Conservation (phyloP, 1,140 invertebrate species). For the Trachelipus rathkii region DNA sequence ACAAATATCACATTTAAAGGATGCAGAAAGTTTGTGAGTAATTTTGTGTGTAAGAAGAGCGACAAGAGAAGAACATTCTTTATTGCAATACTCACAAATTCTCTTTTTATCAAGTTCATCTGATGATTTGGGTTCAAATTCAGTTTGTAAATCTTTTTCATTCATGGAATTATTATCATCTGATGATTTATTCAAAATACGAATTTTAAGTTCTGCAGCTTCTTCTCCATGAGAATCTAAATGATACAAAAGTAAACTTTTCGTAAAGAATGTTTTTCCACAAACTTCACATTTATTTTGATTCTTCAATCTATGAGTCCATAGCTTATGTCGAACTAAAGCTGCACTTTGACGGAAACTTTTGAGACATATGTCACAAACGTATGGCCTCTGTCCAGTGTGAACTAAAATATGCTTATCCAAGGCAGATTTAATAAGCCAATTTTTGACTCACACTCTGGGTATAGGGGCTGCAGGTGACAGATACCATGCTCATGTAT, state of each 20-base stretch:
- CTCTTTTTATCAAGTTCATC: conserved; percentile 19
- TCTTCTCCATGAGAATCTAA: conserved; percentile 42
- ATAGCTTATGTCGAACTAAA: conserved; percentile 41
- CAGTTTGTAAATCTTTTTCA: conserved; percentile 3
- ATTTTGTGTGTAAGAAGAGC: conserved; percentile 49
- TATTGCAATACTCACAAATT: conserved; percentile 39
- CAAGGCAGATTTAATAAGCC: conserved; percentile 95
- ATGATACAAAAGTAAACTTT: conserved; percentile 38
- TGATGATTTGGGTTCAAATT: not conserved
- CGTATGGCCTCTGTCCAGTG: conserved; percentile 55
- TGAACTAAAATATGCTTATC: conserved; percentile 97
- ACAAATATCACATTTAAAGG: conserved; percentile 48
- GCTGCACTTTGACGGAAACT: conserved; percentile 65
- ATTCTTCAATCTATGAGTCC: conserved; percentile 43
- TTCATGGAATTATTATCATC: conserved; percentile 17
- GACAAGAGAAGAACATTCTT: conserved; percentile 38
- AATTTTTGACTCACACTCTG: too few relatives aligned
- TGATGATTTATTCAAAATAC: not conserved
- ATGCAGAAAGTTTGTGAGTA: conserved; percentile 52
- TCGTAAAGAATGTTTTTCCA: conserved; percentile 44
- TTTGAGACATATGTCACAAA: conserved; percentile 50
- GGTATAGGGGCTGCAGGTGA: too few relatives aligned
- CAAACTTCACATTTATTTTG: conserved; percentile 45
- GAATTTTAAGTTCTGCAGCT: conserved; percentile 32
- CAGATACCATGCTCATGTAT: too few relatives aligned